Conservation (phyloP, 2,888 invertebrate species). For the Drosophila heteroneura region DNA sequence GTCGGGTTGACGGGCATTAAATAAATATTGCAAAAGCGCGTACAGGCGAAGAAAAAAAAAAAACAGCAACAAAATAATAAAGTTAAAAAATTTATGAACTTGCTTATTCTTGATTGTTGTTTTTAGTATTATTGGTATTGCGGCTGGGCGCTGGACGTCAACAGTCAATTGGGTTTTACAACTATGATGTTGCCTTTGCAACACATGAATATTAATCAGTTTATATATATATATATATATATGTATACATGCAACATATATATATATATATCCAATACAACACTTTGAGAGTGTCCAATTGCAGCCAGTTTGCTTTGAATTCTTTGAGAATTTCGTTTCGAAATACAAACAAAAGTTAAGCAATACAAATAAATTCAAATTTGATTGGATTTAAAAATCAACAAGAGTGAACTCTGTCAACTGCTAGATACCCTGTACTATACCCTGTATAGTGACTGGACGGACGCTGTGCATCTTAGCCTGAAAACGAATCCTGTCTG, state of each 20-base stretch:
- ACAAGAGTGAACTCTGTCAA: background rate
- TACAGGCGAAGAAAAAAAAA: slow-evolving; percentile 29
- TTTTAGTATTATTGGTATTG: background rate
- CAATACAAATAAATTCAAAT: background rate
- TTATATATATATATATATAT: background rate
- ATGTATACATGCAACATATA: background rate
- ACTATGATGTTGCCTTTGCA: background rate
- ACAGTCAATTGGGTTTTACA: background rate
- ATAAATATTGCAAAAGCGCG: slow-evolving; percentile 67
- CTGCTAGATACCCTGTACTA: background rate
- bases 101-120: slow-evolving; percentile 27
- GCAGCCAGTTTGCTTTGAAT: background rate
- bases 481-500: too few species aligned
- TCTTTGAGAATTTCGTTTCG: background rate
- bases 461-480: background rate
- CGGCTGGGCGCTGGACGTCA: background rate
- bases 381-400: background rate
- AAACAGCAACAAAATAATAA: background rate
- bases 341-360: background rate
- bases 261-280: background rate
- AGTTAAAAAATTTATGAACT: slow-evolving; percentile 33
- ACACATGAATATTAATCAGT: background rate
- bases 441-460: background rate
- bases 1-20: slow-evolving; percentile 35
- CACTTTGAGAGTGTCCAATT: background rate